Base-by-base conservation (phyloP, 2,113 vertebrate genomes). In the Cyanocitta stelleri region DNA sequence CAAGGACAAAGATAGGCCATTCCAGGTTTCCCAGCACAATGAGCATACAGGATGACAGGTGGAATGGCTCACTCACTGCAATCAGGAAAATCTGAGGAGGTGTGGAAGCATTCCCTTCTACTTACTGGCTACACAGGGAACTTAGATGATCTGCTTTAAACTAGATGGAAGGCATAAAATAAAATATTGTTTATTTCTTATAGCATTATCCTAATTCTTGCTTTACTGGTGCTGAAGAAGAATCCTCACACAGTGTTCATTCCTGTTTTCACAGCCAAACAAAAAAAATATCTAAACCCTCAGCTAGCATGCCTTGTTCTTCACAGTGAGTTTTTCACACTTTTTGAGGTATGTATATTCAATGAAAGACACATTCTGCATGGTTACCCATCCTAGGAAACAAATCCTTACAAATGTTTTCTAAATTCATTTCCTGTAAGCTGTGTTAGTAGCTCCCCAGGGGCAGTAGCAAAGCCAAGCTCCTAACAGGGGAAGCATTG, bases 351-450 rank as follows among this genome's bases (percentile, higher is more conserved):
- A 83, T 52, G 64, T 62, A 39, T 66, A 23, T 86, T 93, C 68
- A 92, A 26, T 86, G 67, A 95, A 83, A 94, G 75, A 86, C 62
- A 79, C 76, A 91, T 91, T 95, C 88, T 95, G 83, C 93, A 76
- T 81, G 94, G 83, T 79, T 95, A 94, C 85, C 68, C 95, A 89
- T 87, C 89, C 89, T 64, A 96, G 79, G 79, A 93, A 89, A 91
- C 74, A 95, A 95, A 96, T 82, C 94, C 76, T 93, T 94, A 95
- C 87, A 96, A 83, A 81, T 89, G 95, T 97, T 96, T 96, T 91
- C 75, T 59, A 87, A 94, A 52, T 83, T 95, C 91, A 95, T 96
- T 97, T 96, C 97, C 97, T 97, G 96, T 82, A 92, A 96, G 89
- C 81, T 71, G 78, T 78, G 94, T 95, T 82, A 80, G 95, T n/a